phyloP scores from a whole-genome alignment of 2,888 invertebrate genomes.

The Tiliacea aurago region DNA sequence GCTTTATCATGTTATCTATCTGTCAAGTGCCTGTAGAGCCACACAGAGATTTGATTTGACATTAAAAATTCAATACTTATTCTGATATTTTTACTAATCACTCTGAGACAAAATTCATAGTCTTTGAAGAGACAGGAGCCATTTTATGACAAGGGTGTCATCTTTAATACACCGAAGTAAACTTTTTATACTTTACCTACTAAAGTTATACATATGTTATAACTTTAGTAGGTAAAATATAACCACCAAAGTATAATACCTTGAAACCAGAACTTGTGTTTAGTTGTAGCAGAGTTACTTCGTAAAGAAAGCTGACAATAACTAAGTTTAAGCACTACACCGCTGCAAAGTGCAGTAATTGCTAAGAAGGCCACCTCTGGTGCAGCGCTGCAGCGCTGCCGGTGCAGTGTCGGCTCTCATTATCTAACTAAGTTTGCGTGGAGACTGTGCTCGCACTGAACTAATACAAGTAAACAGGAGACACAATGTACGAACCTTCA shows the following conservation, averaged over 20 bases:
- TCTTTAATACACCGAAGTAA: background rate
- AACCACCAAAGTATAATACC: background rate
- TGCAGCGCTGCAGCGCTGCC: conserved; percentile 3
- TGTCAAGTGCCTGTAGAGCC: background rate
- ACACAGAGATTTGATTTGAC: background rate
- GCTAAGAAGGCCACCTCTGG: conserved; percentile 12
- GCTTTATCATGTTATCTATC: conserved; percentile 18
- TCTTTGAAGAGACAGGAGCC: background rate
- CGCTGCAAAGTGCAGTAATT: conserved; percentile 38
- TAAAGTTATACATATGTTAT: no score
- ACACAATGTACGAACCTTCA: background rate
- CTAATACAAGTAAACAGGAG: conserved; percentile 17
- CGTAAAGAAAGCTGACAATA: conserved; percentile 37
- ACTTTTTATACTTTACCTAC: background rate
- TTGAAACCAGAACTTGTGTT: conserved; percentile 9
- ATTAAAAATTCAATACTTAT: background rate
- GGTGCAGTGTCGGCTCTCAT: conserved; percentile 39
- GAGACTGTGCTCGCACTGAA: conserved; percentile 28
- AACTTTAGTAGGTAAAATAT: background rate
- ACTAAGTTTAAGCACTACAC: conserved; percentile 32
- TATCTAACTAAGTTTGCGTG: conserved; percentile 50
- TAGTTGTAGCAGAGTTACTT: conserved; percentile 3
- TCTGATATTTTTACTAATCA: background rate
- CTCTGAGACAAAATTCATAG: background rate
- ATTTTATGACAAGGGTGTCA: background rate